phyloP scores from a whole-genome alignment of 2,888 invertebrate species.

The Ornithoptera alexandrae region DNA sequence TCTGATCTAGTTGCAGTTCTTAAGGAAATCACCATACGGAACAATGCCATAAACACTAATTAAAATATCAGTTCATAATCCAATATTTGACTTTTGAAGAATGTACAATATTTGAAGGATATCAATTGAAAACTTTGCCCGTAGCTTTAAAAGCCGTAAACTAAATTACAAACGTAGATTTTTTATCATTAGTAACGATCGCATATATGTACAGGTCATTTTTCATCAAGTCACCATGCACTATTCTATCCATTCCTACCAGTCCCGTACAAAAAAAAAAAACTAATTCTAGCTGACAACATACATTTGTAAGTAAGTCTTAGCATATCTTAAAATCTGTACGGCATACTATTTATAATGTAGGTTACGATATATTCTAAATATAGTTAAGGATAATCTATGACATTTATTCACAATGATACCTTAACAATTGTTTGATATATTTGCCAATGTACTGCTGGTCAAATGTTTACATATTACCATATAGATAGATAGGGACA shows the following conservation, averaged over 20 bases:
- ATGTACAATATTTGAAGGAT: too few species aligned
- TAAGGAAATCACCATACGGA: slow-evolving; percentile 21
- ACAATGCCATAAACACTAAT: slow-evolving; percentile 12
- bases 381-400: not conserved
- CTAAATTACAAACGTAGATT: too few species aligned
- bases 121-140: not conserved
- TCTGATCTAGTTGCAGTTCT: slow-evolving; percentile 17
- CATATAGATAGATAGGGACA: not conserved
- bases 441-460: not conserved
- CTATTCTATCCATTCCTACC: not conserved
- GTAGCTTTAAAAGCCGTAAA: not conserved
- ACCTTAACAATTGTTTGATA: not conserved
- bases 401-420: not conserved
- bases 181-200: not conserved
- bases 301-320: not conserved
- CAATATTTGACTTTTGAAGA: too few species aligned
- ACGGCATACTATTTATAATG: not conserved
- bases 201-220: not conserved
- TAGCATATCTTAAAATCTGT: not conserved
- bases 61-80: not conserved
- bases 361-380: not conserved
- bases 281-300: not conserved
- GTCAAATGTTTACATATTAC: not conserved
- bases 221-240: not conserved
- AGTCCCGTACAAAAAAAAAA: too few species aligned